Conservation (phyloP, 2,113 vertebrate species). For the Ancistrus triradiatus region DNA sequence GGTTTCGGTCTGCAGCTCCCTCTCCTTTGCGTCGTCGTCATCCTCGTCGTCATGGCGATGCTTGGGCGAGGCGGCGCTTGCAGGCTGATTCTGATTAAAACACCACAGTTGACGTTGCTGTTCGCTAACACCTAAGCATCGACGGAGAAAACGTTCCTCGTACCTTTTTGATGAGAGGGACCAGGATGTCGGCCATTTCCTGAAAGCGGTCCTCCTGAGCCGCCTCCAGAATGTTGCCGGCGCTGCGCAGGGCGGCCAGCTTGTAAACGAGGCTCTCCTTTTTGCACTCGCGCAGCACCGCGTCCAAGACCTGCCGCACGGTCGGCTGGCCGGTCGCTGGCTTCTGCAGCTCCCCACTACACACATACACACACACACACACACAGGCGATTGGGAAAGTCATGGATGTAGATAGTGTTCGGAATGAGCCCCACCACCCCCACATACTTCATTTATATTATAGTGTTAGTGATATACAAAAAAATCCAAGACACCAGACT, state of each 20-base stretch:
- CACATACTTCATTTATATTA: too few species aligned
- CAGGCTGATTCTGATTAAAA: constrained; percentile 73
- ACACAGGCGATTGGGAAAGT: too few species aligned
- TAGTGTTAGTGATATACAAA: too few species aligned
- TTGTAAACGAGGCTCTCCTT: constrained; percentile 89
- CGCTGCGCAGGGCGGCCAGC: constrained; percentile 81
- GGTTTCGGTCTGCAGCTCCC: constrained; percentile 80
- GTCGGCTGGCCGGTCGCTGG: constrained; percentile 78
- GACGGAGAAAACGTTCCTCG: neutral
- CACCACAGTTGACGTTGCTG: neutral
- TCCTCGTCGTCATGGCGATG: constrained; percentile 58
- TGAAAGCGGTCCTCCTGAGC: constrained; percentile 84
- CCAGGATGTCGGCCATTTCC: constrained; percentile 79
- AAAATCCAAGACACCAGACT: too few species aligned
- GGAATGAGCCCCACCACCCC: too few species aligned
- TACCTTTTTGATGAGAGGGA: constrained; percentile 95
- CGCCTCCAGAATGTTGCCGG: constrained; percentile 77
- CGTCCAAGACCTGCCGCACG: constrained; percentile 73
- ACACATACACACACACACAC: constrained; percentile 4
- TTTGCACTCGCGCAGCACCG: constrained; percentile 85
- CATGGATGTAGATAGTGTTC: too few species aligned
- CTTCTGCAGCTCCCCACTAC: constrained; percentile 76
- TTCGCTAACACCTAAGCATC: neutral
- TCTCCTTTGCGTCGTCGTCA: constrained; percentile 75
- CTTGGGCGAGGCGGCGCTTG: constrained; percentile 63